Conservation (phyloP, 2,113 vertebrate species). For the Tetrax tetrax region DNA sequence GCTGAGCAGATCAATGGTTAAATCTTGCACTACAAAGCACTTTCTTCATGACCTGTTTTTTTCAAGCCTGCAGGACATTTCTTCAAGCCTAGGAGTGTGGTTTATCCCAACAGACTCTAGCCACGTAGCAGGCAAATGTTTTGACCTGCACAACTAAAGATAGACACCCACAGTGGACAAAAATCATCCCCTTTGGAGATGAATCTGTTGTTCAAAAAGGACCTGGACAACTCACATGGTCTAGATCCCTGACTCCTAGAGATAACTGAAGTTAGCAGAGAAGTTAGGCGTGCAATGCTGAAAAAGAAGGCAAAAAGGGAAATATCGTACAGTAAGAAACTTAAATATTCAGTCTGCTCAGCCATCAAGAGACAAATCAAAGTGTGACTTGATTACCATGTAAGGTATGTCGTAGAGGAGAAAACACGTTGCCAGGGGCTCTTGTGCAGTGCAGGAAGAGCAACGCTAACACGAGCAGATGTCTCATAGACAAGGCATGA, state of each 20-base stretch:
- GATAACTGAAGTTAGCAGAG: not conserved
- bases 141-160: not conserved
- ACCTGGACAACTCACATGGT: not conserved
- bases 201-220: not conserved
- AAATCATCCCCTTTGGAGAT: not conserved
- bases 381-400: not conserved
- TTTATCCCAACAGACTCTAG: not conserved
- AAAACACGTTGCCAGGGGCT: not conserved
- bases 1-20: not conserved
- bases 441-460: not conserved
- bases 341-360: not conserved
- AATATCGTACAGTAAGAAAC: not conserved
- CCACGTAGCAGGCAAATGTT: not conserved
- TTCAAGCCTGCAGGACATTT: not conserved
- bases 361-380: not conserved
- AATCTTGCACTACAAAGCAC: not conserved
- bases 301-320: not conserved
- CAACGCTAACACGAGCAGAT: not conserved
- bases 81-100: not conserved
- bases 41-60: not conserved
- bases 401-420: not conserved
- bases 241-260: not conserved
- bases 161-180: not conserved
- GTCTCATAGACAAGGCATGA: not conserved
- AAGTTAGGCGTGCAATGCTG: not conserved